Evolutionary conservation across 2,888 invertebrate species (phyloP).

Genomic region (Phyllotreta cruciferae): DNA sequence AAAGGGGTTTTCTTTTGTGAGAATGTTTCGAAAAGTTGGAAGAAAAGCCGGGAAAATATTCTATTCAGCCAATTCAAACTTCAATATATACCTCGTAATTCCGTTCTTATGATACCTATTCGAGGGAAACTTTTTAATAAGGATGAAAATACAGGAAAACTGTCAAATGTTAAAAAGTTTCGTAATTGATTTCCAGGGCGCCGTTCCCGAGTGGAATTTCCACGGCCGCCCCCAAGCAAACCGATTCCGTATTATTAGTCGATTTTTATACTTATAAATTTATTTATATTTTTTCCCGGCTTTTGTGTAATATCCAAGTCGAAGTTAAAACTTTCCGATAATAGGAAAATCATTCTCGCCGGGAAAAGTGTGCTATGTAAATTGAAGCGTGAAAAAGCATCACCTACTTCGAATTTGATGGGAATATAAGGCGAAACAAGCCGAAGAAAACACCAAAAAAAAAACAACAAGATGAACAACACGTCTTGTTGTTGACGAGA

Average conservation of each 20-base stretch:
- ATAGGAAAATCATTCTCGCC: too few relatives aligned
- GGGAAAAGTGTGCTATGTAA: too few relatives aligned
- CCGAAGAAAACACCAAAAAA: too few relatives aligned
- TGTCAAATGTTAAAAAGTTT: conserved; percentile 43
- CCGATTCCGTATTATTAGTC: conserved; percentile 14
- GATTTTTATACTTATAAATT: too few relatives aligned
- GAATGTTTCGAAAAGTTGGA: conserved; percentile 18
- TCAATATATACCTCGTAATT: conserved; percentile 38
- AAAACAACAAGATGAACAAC: conserved; percentile 26
- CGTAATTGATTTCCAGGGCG: conserved; percentile 41
- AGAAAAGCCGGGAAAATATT: conserved; percentile 14
- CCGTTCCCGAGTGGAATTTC: conserved; percentile 33
- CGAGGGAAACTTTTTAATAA: conserved; percentile 41
- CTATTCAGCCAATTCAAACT: conserved; percentile 36
- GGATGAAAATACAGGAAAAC: conserved; percentile 41
- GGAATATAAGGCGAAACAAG: too few relatives aligned
- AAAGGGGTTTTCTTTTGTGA: conserved; percentile 4
- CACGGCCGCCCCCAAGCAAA: conserved; percentile 17
- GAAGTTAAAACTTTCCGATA: neutral
- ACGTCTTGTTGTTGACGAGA: conserved; percentile 33
- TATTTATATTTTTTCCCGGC: too few relatives aligned
- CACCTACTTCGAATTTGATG: too few relatives aligned
- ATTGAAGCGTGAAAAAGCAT: too few relatives aligned
- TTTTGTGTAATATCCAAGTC: neutral
- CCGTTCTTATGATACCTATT: conserved; percentile 38